Evolutionary conservation across 2,888 invertebrate genomes (phyloP).

Genomic region (Slavum lentiscoides): DNA sequence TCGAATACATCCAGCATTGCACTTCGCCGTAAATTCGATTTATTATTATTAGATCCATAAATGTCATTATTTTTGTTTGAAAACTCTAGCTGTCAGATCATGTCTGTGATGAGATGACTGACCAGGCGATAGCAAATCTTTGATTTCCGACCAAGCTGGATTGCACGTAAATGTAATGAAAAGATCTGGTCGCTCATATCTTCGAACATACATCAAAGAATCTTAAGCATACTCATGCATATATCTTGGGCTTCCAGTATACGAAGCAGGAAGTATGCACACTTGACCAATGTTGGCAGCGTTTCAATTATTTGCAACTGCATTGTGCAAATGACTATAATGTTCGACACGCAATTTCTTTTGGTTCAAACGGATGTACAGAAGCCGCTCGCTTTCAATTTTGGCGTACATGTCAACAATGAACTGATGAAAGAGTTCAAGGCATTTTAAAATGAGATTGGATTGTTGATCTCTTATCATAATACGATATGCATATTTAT

Average conservation of each 20-base stretch:
- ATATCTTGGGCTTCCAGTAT: conserved; percentile 44
- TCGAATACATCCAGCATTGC: conserved; percentile 56
- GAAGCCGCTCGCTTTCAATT: conserved; percentile 58
- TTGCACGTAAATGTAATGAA: conserved; percentile 60
- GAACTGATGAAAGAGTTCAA: conserved; percentile 31
- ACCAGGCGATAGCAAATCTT: conserved; percentile 54
- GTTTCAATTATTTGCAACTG: conserved; percentile 16
- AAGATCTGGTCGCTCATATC: conserved; percentile 59
- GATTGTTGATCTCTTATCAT: conserved; percentile 46
- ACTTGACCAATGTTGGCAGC: conserved; percentile 55
- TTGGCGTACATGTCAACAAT: conserved; percentile 57
- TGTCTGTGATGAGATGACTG: conserved; percentile 56
- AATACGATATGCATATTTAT: conserved; percentile 19
- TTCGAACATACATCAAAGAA: conserved; percentile 59
- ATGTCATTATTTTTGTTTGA: not conserved
- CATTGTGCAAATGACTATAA: conserved; percentile 11
- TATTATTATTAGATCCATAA: not conserved
- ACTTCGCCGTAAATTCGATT: conserved; percentile 55
- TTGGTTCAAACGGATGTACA: not conserved
- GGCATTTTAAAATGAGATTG: conserved; percentile 36
- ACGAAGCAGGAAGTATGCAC: conserved; percentile 13
- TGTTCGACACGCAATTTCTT: not conserved
- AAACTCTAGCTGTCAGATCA: conserved; percentile 58
- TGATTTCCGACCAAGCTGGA: conserved; percentile 58
- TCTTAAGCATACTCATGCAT: conserved; percentile 58